These are phyloP conservation scores for Anas acuta DNA, from an alignment of 2,797 vertebrate genomes.

Conservation along the genomic window DNA sequence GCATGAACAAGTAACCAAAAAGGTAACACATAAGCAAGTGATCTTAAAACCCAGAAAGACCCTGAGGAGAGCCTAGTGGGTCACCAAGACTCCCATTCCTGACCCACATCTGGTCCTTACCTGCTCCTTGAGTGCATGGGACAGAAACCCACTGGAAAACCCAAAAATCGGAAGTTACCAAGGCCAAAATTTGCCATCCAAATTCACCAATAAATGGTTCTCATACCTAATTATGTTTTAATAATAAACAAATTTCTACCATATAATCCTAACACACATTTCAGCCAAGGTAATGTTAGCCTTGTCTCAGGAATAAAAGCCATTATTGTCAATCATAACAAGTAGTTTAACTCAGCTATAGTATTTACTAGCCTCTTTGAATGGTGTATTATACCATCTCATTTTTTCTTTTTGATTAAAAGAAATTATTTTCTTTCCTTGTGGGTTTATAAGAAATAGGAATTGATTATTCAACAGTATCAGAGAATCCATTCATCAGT, in stretches of 20 bases:
- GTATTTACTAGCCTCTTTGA: background rate
- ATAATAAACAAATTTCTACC: constrained; percentile 9
- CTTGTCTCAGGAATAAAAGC: constrained; percentile 29
- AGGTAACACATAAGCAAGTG: fast-evolving
- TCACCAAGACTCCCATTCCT: background rate
- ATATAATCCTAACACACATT: background rate
- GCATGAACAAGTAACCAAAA: background rate
- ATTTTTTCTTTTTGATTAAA: constrained; percentile 55
- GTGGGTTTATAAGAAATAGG: constrained; percentile 45
- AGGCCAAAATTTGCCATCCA: background rate
- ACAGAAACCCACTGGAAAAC: background rate
- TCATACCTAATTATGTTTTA: background rate
- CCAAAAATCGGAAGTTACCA: background rate
- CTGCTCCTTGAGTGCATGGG: fast-evolving
- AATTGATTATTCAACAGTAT: constrained; percentile 54
- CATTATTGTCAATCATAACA: constrained; percentile 14
- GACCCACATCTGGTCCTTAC: background rate
- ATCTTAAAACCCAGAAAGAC: background rate
- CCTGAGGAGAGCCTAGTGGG: fast-evolving
- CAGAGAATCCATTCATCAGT: constrained; percentile 16
- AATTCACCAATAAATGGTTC: background rate
- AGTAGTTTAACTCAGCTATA: constrained; percentile 7
- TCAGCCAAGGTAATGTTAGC: background rate
- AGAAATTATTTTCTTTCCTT: constrained; percentile 53
- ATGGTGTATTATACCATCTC: background rate